Conservation (phyloP, 30 jellyfish, hydroid and myxozoan genomes). For the Turritopsis rubra region DNA sequence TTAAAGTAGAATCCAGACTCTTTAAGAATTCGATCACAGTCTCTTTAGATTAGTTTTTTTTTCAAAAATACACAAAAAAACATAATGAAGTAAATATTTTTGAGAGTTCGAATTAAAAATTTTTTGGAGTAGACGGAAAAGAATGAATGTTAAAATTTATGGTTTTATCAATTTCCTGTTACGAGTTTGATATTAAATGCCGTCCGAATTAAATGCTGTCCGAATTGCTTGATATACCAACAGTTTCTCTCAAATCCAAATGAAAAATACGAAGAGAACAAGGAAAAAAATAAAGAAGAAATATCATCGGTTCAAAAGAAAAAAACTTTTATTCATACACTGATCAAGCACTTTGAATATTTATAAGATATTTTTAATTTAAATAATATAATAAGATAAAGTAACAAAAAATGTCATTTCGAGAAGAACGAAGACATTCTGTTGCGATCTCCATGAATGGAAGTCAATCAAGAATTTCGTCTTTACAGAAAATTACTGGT, state of each 20-base stretch:
- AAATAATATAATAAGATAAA: neutral
- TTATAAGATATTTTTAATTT: neutral
- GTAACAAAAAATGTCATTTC: neutral
- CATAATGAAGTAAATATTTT: neutral
- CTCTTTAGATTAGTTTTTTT: neutral
- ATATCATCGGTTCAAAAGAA: neutral
- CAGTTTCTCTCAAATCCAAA: neutral
- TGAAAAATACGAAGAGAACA: neutral
- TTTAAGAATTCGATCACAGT: neutral
- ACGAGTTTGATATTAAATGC: neutral
- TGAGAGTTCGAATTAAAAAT: neutral
- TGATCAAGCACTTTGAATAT: neutral
- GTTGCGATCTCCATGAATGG: neutral
- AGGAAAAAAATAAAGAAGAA: constrained; percentile 3
- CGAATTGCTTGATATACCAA: neutral
- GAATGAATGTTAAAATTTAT: neutral
- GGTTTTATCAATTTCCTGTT: neutral
- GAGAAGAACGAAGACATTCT: constrained; percentile 4
- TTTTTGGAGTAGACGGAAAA: neutral
- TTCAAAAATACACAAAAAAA: constrained; percentile 4
- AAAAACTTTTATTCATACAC: neutral
- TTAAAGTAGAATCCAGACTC: neutral
- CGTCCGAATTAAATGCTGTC: neutral
- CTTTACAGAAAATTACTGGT: constrained; percentile 19
- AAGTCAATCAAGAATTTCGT: neutral